A percentile compares a stretch with the other conserved stretches of the same genome.
These are phyloP conservation scores for Theristicus caerulescens DNA, from an alignment of 2,113 vertebrate species.

Conservation along the genomic window DNA sequence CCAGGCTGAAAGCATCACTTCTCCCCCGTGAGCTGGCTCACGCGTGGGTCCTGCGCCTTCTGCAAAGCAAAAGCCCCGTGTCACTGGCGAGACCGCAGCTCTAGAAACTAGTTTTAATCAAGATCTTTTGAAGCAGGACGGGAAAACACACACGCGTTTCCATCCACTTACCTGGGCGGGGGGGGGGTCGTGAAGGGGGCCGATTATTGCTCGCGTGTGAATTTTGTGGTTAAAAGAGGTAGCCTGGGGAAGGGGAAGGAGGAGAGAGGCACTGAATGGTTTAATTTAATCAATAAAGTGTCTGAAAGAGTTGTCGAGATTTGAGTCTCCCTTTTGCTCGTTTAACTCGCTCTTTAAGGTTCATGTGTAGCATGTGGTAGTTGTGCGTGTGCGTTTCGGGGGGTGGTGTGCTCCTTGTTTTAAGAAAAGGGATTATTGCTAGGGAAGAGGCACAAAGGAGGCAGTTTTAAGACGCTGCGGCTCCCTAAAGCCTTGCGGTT, in stretches of 20 bases:
- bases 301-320: background rate
- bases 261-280: background rate
- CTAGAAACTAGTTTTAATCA: background rate
- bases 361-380: background rate
- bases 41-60: background rate
- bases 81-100: background rate
- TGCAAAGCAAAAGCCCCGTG: background rate
- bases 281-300: background rate
- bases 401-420: background rate
- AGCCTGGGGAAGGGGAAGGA: background rate
- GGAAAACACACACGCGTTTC: background rate
- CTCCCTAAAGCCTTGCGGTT: background rate
- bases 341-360: background rate
- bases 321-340: background rate
- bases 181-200: background rate
- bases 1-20: background rate
- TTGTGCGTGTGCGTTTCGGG: background rate
- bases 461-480: background rate
- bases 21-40: background rate
- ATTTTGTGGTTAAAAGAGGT: background rate
- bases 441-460: constrained; percentile 46
- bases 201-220: background rate
- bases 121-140: background rate
- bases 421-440: constrained; percentile 11
- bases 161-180: background rate